Conservation (phyloP, 2,888 invertebrate genomes). For the Metalampra italica region DNA sequence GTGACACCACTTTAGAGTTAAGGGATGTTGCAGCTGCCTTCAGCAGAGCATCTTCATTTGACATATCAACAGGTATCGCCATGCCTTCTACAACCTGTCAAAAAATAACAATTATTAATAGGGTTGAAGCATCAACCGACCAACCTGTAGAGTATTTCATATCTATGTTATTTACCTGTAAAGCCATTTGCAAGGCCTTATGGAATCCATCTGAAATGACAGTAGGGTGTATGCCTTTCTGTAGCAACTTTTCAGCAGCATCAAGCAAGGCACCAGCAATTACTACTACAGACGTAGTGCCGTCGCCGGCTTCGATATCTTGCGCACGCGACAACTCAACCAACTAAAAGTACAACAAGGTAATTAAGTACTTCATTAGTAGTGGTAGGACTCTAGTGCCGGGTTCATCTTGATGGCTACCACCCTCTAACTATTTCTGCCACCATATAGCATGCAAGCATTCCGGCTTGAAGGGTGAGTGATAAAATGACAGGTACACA, state of each 20-base stretch:
- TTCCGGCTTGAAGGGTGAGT: too few species aligned
- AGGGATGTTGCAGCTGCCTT: conserved; percentile 98
- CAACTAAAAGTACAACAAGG: conserved; percentile 75
- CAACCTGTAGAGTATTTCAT: not conserved
- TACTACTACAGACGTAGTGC: conserved; percentile 98
- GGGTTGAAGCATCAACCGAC: not conserved
- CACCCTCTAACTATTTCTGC: too few species aligned
- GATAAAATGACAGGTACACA: too few species aligned
- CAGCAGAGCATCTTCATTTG: conserved; percentile 91
- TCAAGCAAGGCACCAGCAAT: conserved; percentile 97
- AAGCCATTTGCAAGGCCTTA: conserved; percentile 86
- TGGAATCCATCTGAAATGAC: conserved; percentile 98
- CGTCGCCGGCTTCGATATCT: conserved; percentile 99
- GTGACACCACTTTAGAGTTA: conserved; percentile 99
- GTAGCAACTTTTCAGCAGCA: conserved; percentile 93
- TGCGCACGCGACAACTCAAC: conserved; percentile 99
- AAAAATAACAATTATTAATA: conserved; percentile 10
- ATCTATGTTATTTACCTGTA: conserved; percentile 68
- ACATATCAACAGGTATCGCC: conserved; percentile 90
- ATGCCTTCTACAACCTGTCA: conserved; percentile 87
- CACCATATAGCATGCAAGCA: too few species aligned
- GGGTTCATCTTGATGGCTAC: too few species aligned
- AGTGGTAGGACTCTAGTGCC: too few species aligned
- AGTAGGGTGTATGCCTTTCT: conserved; percentile 98
- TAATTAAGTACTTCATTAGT: not conserved